These are phyloP conservation scores for Drosophila orosa DNA, from an alignment of 1,140 invertebrate species.

Conservation along the genomic window DNA sequence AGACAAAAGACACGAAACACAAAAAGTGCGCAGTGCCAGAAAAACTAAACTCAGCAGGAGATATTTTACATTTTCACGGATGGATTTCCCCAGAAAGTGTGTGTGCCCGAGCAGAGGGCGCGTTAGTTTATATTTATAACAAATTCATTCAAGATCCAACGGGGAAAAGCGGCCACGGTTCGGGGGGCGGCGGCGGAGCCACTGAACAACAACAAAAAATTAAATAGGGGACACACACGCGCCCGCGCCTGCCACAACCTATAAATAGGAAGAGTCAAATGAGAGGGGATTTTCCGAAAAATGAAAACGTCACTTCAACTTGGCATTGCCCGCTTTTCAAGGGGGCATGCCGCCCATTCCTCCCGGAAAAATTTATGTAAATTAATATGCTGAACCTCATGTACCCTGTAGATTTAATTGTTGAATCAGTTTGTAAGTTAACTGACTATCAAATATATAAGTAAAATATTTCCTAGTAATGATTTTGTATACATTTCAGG, in stretches of 20 bases:
- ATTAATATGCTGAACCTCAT: not conserved
- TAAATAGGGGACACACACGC: conserved; percentile 50
- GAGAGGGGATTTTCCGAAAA: conserved; percentile 67
- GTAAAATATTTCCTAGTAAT: too few species aligned
- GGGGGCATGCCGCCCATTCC: conserved; percentile 17
- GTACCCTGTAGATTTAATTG: not conserved
- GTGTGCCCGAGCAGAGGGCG: conserved; percentile 42
- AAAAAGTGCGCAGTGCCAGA: conserved; percentile 27
- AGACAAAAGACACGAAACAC: conserved; percentile 43
- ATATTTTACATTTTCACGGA: conserved; percentile 69
- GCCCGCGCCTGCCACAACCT: conserved; percentile 51
- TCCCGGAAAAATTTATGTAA: not conserved
- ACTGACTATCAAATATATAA: not conserved
- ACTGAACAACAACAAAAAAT: conserved; percentile 16
- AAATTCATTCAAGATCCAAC: conserved; percentile 60
- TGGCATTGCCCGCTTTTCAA: conserved; percentile 48
- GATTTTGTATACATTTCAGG: too few species aligned
- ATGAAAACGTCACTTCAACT: conserved; percentile 66
- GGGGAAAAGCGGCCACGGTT: conserved; percentile 12
- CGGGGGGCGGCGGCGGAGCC: conserved; percentile 6
- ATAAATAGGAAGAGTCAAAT: conserved; percentile 56
- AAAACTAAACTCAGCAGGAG: conserved; percentile 68
- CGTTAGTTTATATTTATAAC: conserved; percentile 64
- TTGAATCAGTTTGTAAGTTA: not conserved
- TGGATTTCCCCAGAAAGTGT: conserved; percentile 63